Percentiles rank a stretch among this genome's conserved stretches.
Evolutionary conservation across 2,797 vertebrate genomes (phyloP).

Genomic region (Tauraco hartlaubi): DNA sequence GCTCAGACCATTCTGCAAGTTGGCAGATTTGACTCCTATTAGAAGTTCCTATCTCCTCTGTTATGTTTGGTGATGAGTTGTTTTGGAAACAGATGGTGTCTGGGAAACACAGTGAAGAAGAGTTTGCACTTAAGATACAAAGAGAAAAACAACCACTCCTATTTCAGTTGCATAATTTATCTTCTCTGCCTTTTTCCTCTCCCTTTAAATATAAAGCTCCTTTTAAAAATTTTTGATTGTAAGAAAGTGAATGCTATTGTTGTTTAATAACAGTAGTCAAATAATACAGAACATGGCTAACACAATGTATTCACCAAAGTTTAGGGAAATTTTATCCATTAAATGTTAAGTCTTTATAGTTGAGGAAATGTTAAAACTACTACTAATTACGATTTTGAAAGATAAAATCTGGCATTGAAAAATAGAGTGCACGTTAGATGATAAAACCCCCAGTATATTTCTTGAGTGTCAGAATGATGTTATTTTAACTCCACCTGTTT

Average conservation of each 20-base stretch:
- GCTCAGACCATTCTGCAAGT: not conserved
- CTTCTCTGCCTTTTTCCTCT: not conserved
- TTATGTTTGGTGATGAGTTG: not conserved
- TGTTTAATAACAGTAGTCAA: slow-evolving; percentile 4
- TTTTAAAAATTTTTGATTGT: slow-evolving; percentile 46
- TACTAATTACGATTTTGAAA: slow-evolving; percentile 27
- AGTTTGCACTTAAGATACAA: slow-evolving; percentile 12
- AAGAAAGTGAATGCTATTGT: slow-evolving; percentile 10
- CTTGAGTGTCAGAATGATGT: slow-evolving; percentile 1
- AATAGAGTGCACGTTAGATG: not conserved
- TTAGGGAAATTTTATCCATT: slow-evolving; percentile 34
- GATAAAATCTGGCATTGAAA: slow-evolving; percentile 32
- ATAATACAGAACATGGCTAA: slow-evolving; percentile 7
- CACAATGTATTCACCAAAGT: not conserved
- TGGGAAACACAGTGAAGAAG: slow-evolving; percentile 15
- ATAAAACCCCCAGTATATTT: not conserved
- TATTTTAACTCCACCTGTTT: not conserved
- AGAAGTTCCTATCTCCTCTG: not conserved
- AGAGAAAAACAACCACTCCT: slow-evolving; percentile 2
- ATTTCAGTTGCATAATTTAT: slow-evolving; percentile 34
- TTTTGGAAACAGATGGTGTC: slow-evolving; percentile 46
- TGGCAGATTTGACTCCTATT: not conserved
- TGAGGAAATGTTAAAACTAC: slow-evolving; percentile 29
- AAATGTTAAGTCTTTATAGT: slow-evolving; percentile 18
- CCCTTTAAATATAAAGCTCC: not conserved